Evolutionary conservation across 1,140 invertebrate species (phyloP), one percentile per base, ranked within the genome.

Genomic region (Nixonia krombeini): DNA sequence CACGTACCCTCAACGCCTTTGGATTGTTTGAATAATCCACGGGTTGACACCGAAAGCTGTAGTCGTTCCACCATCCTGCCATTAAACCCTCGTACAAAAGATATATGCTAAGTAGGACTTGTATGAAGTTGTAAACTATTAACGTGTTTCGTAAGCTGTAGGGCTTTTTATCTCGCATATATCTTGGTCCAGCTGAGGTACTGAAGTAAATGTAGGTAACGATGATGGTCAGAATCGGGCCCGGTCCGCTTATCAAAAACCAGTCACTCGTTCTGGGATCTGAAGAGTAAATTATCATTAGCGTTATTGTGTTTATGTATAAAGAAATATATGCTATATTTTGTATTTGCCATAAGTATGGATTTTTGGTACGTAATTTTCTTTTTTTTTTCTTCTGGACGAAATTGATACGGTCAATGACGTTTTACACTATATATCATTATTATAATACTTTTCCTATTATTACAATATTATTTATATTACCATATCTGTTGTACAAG

Each of bases 91-190:
- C 91, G 59, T 90, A 86, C 15, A 93, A 89, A 28, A 95, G 84
- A 68, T 90, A 91, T 31, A 89, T 84, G 77, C 92, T 94, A 33
- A 92, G 75, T 1, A 93, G 25, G 10, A 95, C 91, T 84, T 95
- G 91, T 0, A 89, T 84, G 2, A 93, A 86, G 72, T 97, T 96
- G 82, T 98, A 98, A 8, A 91, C 55, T 10, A 94, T 88, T 21
- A 97, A 87, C 0, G 90, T 81, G 47, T 89, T 88, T 65, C 92
- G 93, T 17, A 97, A 84, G 23, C 93, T 87, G 65, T 91, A 95
- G 0, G 95, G 92, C 75, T 95, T 92, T 57, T 91, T 88, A 68
- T 96, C 89, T 57, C 90, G 88, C 96, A 98, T 98, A 62, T 92
- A 91, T 17, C 85, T 88, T 1, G 94, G 94, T 5, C 94, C 95